Conservation (phyloP, 2,113 vertebrate species). For the Phrynosoma blainvillii region DNA sequence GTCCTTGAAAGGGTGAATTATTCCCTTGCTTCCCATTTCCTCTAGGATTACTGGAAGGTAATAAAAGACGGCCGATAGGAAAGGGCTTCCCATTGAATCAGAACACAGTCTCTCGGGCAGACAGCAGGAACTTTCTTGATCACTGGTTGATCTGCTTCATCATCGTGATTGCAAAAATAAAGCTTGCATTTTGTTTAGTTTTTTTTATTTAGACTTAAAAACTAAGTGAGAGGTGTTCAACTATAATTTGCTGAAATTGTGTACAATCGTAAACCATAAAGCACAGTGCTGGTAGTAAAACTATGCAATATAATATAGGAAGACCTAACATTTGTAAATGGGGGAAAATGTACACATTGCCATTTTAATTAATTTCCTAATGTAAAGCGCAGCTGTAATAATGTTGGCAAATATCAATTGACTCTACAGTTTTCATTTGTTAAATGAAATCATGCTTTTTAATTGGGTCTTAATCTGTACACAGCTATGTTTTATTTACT, state of each 20-base stretch:
- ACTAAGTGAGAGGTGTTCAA: constrained; percentile 4
- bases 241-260: constrained; percentile 53
- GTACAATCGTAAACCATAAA: constrained; percentile 30
- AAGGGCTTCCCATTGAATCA: constrained; percentile 47
- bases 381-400: constrained; percentile 80
- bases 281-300: constrained; percentile 66
- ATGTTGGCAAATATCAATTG: constrained; percentile 77
- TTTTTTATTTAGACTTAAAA: constrained; percentile 53
- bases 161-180: constrained; percentile 50
- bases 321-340: constrained; percentile 66
- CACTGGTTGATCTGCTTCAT: constrained; percentile 40
- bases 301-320: constrained; percentile 71
- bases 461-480: constrained; percentile 76
- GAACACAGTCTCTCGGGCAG: constrained; percentile 48
- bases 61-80: constrained; percentile 9
- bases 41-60: constrained; percentile 35
- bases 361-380: constrained; percentile 84
- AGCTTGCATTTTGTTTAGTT: neutral
- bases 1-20: constrained; percentile 10
- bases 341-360: constrained; percentile 78
- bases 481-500: constrained; percentile 78
- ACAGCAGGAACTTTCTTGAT: constrained; percentile 65
- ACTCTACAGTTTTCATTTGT: constrained; percentile 67
- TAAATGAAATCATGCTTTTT: constrained; percentile 79
- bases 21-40: constrained; percentile 15